Evolutionary conservation across 2,888 invertebrate species (phyloP), one percentile per base, ranked within the genome.

Genomic region (Drosophila emarginata): DNA sequence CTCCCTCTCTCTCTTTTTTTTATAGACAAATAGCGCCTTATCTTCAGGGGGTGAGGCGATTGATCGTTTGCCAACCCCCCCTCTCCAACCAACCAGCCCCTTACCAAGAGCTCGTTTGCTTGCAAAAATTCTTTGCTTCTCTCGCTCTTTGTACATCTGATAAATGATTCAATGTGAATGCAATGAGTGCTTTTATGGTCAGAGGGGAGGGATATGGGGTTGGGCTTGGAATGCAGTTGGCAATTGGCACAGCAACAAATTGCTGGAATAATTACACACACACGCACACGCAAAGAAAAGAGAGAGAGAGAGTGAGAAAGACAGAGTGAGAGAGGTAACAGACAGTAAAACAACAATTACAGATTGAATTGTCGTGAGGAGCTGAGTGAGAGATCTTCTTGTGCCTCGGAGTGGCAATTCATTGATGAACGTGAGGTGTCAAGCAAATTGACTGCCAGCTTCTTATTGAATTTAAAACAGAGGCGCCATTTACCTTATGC

Each of bases 391-490:
- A 61, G 74, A 74, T 77, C 74, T 45, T 52, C 57, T 57, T 58
- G 59, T 26, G 51, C 39, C 50, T 53, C 36, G 18, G 45, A 39
- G 75, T 73, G 72, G 75, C 81, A 59, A 85, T 76, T 84, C 88
- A 89, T 89, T 91, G 91, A 91, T 90, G 89, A 90, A 91, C 90
- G 91, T 88, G 86, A 88, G 88, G 88, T 91, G 91, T 91, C 91
- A 89, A 87, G 78, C 79, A 80, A 91, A 90, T 89, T 91, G 91
- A 91, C 91, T 81, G 83, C 56, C 72, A 56, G 61, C 64, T 11
- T 37, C 54, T 36, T 59, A 60, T 53, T 62, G 58, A 76, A 61
- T n/a, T 59, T 21, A 66, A 66, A 7, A 18, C 82, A 82, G 71
- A 23, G 85, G 72, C 74, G 79, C 68, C 18, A 7, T 45, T 51